phyloP scores from a whole-genome alignment of 2,113 vertebrate genomes.

The Cepphus grylle region DNA sequence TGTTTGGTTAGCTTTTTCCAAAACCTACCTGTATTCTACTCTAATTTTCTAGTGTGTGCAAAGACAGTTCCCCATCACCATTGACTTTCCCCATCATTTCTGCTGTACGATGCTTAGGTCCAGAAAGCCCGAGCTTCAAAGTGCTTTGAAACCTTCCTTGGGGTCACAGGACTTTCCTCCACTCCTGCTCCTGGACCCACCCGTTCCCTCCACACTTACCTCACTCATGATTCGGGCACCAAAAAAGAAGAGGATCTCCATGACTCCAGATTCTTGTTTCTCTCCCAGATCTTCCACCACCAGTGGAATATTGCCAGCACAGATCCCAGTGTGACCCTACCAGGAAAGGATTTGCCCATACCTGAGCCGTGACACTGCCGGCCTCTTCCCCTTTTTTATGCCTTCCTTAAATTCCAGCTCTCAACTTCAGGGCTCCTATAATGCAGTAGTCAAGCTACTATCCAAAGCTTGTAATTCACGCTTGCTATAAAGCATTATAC shows the following conservation, averaged over 20 bases:
- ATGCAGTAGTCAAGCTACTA: not conserved
- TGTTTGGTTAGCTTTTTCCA: not conserved
- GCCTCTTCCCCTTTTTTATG: not conserved
- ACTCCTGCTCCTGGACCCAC: not conserved
- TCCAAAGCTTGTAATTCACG: not conserved
- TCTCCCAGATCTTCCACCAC: not conserved
- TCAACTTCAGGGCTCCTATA: not conserved
- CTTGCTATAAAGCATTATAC: not conserved
- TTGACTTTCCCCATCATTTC: not conserved
- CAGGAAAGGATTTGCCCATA: not conserved
- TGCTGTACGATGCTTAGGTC: not conserved
- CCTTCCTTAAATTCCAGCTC: not conserved
- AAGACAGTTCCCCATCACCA: not conserved
- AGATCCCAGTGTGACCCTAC: not conserved
- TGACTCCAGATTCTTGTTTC: not conserved
- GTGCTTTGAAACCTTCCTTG: not conserved
- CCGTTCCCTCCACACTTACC: fast-evolving
- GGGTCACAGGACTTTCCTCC: not conserved
- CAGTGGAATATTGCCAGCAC: not conserved
- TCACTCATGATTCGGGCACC: fast-evolving
- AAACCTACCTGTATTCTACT: fast-evolving
- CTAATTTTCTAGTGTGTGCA: not conserved
- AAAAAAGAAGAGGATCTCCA: not conserved
- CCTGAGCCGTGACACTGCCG: not conserved
- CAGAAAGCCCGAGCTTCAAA: not conserved